Base-by-base conservation (phyloP, 2,113 vertebrate genomes). In the Festucalex cinctus region DNA sequence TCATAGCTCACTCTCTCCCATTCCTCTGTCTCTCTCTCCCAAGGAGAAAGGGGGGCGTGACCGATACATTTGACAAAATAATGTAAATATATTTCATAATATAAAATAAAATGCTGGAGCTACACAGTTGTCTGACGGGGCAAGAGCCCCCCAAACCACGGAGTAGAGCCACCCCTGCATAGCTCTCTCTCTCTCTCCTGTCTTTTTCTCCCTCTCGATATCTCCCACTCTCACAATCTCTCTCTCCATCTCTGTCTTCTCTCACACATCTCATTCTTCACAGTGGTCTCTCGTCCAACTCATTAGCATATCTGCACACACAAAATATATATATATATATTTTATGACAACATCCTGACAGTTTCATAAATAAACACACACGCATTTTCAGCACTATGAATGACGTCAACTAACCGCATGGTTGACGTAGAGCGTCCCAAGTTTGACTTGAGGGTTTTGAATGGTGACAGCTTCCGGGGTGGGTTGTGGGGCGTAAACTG, bases 1-100 rank as follows among this genome's bases (percentile, higher is more conserved):
- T n/a, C 3, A 65, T 17, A n/a, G 43, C 58, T 76, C 58, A 20
- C 58, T 61, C 58, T 59, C 26, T 36, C 58, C 39, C 57, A 8
- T 19, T 9, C 22, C 20, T 53, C n/a, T 61, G 19, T 37, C 32
- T 3, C 35, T 17, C 59, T 16, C 43, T 6, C 43, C 7, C 28
- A 2, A 2, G 28, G 28, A 4, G 28, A 32, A 32, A 32, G 28
- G 28, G 28, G 28, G 28, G 28, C 28, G 28, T 32, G 28, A 32
- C 28, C 28, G 28, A 32, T 32, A 32, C 28, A 32, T 32, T 4
- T 32, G 28, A 32, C 28, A 32, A 32, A 32, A 32, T 32, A 32
- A 32, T 32, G 28, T 32, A 32, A 32, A 32, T 32, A 32, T 32
- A 32, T 32, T 32, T 32, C 4, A 32, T 4, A 32, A 4, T 32